Evolutionary conservation across 64 coral and sea anemone genomes (phyloP).

Genomic region (Dendrophyllia cribrosa): DNA sequence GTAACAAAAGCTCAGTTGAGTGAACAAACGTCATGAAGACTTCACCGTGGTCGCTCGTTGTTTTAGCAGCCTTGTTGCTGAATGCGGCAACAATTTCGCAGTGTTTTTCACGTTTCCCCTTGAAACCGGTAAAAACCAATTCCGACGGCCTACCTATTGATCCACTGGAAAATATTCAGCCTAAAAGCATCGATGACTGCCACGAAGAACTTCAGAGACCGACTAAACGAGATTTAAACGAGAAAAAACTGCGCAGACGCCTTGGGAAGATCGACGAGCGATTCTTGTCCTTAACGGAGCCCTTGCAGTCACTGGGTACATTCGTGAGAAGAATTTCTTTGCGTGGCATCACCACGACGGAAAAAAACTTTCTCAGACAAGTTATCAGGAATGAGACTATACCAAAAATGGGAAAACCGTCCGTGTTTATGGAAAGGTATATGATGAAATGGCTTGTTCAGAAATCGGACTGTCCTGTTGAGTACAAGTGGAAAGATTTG

Average conservation of each 20-base stretch:
- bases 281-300: constrained; percentile 17
- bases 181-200: constrained; percentile 15
- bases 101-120: neutral
- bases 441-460: constrained; percentile 52
- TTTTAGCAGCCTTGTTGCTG: neutral
- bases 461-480: constrained; percentile 36
- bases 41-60: neutral
- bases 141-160: neutral
- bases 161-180: neutral
- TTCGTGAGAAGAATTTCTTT: constrained; percentile 16
- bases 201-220: neutral
- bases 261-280: constrained; percentile 20
- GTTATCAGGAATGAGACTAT: constrained; percentile 32
- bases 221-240: constrained; percentile 16
- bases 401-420: neutral
- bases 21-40: constrained; percentile 5
- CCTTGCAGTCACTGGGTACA: neutral
- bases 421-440: constrained; percentile 17
- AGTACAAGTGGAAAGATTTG: constrained; percentile 19
- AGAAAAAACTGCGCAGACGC: constrained; percentile 2
- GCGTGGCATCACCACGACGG: constrained; percentile 8
- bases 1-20: neutral
- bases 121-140: neutral
- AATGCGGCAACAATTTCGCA: neutral
- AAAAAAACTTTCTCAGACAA: constrained; percentile 37